These are phyloP conservation scores for Rhombomys opimus DNA, from an alignment of 2,113 vertebrate genomes.

Conservation along the genomic window DNA sequence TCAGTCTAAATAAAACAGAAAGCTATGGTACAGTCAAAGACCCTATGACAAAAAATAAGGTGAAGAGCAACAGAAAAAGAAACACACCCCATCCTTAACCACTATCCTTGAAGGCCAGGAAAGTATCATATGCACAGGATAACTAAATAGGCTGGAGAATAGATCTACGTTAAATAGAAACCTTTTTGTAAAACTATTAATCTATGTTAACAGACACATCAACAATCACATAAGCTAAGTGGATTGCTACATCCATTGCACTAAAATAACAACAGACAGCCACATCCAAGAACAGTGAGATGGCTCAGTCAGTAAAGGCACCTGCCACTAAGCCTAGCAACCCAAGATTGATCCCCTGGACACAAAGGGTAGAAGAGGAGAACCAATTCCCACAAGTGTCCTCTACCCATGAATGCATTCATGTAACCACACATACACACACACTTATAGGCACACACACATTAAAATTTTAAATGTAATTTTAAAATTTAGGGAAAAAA, in stretches of 20 bases:
- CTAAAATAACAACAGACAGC: neutral
- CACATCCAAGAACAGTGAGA: neutral
- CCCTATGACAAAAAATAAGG: neutral
- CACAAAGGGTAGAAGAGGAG: neutral
- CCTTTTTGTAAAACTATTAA: neutral
- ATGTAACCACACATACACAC: neutral
- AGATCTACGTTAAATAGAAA: neutral
- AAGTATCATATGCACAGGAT: neutral
- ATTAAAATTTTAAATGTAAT: neutral
- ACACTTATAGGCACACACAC: neutral
- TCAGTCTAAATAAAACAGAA: neutral
- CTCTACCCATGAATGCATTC: neutral
- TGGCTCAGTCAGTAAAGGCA: neutral
- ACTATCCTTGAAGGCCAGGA: neutral
- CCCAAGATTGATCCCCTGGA: neutral
- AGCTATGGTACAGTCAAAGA: neutral
- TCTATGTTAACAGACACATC: neutral
- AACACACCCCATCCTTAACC: neutral
- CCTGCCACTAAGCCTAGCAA: neutral
- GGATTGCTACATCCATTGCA: neutral
- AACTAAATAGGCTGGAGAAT: neutral
- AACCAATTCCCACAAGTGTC: neutral
- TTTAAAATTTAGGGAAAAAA: neutral
- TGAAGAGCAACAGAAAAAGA: neutral
- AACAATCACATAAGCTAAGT: neutral